A percentile compares a stretch with the other conserved stretches of the same genome.
Evolutionary conservation across 2,888 invertebrate genomes (phyloP).

Genomic region (Scaptomyza caliginosa): DNA sequence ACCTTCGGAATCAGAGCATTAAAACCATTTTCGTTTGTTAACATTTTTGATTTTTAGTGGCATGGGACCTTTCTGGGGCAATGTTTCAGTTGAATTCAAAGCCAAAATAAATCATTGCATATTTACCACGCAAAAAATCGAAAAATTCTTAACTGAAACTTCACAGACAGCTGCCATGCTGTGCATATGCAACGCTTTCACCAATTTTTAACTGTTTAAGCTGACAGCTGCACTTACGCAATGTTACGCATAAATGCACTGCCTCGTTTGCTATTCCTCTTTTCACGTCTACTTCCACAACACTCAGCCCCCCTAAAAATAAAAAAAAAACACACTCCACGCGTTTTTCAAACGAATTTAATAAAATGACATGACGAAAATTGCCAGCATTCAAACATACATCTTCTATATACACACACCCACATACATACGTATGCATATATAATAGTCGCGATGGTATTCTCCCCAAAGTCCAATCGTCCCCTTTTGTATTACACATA

Average conservation of each 20-base stretch:
- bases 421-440: background rate
- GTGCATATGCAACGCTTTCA: slow-evolving; percentile 25
- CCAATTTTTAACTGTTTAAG: background rate
- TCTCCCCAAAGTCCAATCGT: background rate
- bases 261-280: background rate
- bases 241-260: slow-evolving; percentile 68
- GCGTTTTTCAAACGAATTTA: slow-evolving; percentile 47
- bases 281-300: background rate
- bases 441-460: slow-evolving; percentile 3
- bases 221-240: slow-evolving; percentile 78
- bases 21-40: too few species aligned
- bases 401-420: background rate
- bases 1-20: too few species aligned
- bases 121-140: slow-evolving; percentile 43
- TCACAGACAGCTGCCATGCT: slow-evolving; percentile 73
- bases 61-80: too few species aligned
- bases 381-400: slow-evolving; percentile 16
- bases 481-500: slow-evolving; percentile 24
- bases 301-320: too few species aligned
- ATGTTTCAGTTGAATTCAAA: too few species aligned
- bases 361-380: slow-evolving; percentile 53
- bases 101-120: background rate
- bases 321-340: slow-evolving; percentile 41
- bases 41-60: too few species aligned
- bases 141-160: slow-evolving; percentile 68